phyloP scores from a whole-genome alignment of 2,888 invertebrate genomes.

The Melinopterus prodromus region DNA sequence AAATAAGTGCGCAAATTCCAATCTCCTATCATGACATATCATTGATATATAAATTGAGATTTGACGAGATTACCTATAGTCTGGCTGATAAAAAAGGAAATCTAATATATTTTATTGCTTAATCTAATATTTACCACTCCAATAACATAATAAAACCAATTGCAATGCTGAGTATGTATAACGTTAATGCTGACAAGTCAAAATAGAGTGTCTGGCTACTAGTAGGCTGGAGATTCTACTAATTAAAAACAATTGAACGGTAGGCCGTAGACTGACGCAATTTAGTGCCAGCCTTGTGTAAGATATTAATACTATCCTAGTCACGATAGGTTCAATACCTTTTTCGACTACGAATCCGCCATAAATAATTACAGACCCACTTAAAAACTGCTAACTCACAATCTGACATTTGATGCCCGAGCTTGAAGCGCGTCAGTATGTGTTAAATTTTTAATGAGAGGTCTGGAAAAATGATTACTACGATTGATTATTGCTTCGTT shows the following conservation, averaged over 20 bases:
- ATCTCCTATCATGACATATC: too few relatives aligned
- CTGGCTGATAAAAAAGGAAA: too few relatives aligned
- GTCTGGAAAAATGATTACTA: not conserved
- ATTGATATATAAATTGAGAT: too few relatives aligned
- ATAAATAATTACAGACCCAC: not conserved
- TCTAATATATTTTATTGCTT: too few relatives aligned
- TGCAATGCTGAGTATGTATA: too few relatives aligned
- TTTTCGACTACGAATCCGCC: too few relatives aligned
- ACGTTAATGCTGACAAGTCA: too few relatives aligned
- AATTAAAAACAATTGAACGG: not conserved
- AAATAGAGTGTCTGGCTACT: too few relatives aligned
- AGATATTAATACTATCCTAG: not conserved
- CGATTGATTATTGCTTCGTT: not conserved
- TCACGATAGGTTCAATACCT: not conserved
- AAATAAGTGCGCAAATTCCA: too few relatives aligned
- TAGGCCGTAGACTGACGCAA: not conserved
- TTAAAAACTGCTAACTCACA: not conserved
- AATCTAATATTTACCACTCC: too few relatives aligned
- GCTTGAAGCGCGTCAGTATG: not conserved
- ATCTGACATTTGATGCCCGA: not conserved
- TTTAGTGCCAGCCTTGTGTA: not conserved
- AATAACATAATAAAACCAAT: too few relatives aligned
- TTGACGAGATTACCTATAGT: too few relatives aligned
- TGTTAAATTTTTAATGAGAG: not conserved
- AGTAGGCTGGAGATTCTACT: not conserved